Evolutionary conservation across 2,888 invertebrate species (phyloP).

Genomic region (Andrena bicolor): DNA sequence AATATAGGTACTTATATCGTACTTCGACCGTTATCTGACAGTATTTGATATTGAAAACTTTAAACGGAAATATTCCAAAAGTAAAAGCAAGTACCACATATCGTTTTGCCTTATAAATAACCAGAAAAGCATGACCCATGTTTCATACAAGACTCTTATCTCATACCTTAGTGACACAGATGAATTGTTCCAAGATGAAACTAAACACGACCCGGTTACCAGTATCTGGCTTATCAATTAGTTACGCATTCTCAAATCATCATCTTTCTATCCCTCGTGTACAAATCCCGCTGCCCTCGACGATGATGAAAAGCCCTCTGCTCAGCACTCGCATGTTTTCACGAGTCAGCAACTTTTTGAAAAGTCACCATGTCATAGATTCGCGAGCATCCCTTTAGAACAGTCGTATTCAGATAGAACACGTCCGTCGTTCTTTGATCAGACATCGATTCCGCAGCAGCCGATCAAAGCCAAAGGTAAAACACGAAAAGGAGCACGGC

Average conservation of each 20-base stretch:
- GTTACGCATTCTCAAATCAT: background rate
- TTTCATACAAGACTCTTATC: no score
- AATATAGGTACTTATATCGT: no score
- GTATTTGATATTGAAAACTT: no score
- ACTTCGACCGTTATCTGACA: no score
- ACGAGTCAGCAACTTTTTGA: slow-evolving; percentile 11
- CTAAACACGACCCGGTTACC: no score
- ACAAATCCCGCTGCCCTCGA: background rate
- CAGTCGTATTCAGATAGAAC: slow-evolving; percentile 22
- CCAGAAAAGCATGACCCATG: no score
- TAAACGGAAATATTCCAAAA: no score
- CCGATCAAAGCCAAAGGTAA: slow-evolving; percentile 46
- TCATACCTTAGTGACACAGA: no score
- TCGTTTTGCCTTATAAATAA: no score
- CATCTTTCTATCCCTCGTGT: background rate
- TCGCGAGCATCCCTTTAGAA: background rate
- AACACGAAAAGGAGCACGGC: slow-evolving; percentile 21
- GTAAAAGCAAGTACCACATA: no score
- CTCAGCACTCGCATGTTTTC: slow-evolving; percentile 6
- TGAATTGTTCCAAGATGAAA: no score
- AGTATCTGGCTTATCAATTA: background rate
- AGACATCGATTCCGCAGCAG: slow-evolving; percentile 38
- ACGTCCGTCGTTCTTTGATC: slow-evolving; percentile 44
- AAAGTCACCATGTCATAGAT: slow-evolving; percentile 12
- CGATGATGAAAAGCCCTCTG: background rate